Evolutionary conservation across 2,888 invertebrate species (phyloP), one percentile per base, ranked within the genome.

Genomic region (Seira sanloemensis): DNA sequence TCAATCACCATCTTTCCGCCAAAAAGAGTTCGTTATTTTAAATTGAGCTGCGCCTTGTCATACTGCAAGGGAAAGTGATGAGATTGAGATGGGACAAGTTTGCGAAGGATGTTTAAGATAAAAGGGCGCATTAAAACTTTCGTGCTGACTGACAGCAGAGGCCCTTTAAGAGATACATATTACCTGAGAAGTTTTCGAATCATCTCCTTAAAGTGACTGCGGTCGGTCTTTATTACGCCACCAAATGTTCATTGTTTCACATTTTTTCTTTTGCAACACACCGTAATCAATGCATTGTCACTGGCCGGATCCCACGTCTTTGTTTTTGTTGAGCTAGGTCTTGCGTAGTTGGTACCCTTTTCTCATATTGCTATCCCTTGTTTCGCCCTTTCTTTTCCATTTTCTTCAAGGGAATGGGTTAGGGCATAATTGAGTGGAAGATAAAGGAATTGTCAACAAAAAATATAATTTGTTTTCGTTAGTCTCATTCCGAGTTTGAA

Each of bases 381-480:
- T 72, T 71, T 78, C 46, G 9, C 24, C 24, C 26, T 46, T 25
- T 58, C 24, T 66, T 67, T n/a, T 68, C 67, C 19, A 46, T 74
- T 5, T 16, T 24, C 54, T 54, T 24, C 58, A 74, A 74, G 58
- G 74, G 62, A 58, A 54, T 54, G 58, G 27, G 50, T 50, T 18
- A 18, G 50, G 50, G 62, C 26, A 54, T 62, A 74, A 74, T 74
- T 74, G 74, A 54, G 74, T 74, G 74, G 62, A 69, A n/a, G 54
- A 50, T 50, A 72, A 72, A 50, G 58, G 72, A 78, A 73, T 72
- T 66, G 66, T 78, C 25, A 78, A 27, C 71, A 46, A 78, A 68
- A 50, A 72, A 66, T 78, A n/a, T 72, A 72, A 72, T 78, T 78
- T 78, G 72, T 66, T 78, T 78, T 66, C 50, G 66, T 66, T 66